Evolutionary conservation across 2,113 vertebrate genomes (phyloP).

Genomic region (Chaetodon auriga): DNA sequence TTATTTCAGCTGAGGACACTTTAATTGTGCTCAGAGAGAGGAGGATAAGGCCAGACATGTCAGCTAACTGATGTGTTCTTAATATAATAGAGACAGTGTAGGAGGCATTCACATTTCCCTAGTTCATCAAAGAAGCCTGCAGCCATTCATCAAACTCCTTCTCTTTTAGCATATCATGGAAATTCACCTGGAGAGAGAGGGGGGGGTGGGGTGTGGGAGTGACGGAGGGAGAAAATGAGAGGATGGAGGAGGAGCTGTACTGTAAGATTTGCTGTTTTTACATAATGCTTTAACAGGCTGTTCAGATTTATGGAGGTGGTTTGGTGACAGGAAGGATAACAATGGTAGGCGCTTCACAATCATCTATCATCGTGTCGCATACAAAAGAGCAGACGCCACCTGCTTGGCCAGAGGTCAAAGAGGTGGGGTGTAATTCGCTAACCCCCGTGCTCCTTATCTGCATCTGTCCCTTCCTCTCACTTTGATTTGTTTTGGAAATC

Average conservation of each 20-base stretch:
- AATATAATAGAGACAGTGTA: constrained; percentile 45
- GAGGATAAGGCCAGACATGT: constrained; percentile 36
- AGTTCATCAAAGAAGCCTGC: constrained; percentile 43
- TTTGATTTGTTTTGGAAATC: constrained; percentile 24
- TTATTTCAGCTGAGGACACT: background rate
- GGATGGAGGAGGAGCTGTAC: background rate
- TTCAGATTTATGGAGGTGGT: background rate
- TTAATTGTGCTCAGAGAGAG: constrained; percentile 10
- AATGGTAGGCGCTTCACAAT: background rate
- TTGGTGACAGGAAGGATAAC: constrained; percentile 12
- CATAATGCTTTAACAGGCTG: constrained; percentile 12
- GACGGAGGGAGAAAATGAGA: background rate
- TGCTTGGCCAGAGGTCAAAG: background rate
- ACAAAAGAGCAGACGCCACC: constrained; percentile 28
- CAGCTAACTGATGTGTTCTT: constrained; percentile 39
- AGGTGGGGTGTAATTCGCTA: constrained; percentile 36
- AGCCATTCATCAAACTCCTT: constrained; percentile 69
- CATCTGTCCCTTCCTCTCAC: background rate
- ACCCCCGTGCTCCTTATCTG: background rate
- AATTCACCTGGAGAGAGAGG: constrained; percentile 36
- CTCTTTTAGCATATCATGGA: constrained; percentile 49
- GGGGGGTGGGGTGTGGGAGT: background rate
- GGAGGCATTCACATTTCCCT: constrained; percentile 34
- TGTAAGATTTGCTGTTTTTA: background rate
- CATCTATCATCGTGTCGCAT: constrained; percentile 16